A percentile compares a stretch with the other conserved stretches of the same genome.
These are phyloP conservation scores for Pipra filicauda DNA, from an alignment of 2,113 vertebrate species.

Conservation along the genomic window DNA sequence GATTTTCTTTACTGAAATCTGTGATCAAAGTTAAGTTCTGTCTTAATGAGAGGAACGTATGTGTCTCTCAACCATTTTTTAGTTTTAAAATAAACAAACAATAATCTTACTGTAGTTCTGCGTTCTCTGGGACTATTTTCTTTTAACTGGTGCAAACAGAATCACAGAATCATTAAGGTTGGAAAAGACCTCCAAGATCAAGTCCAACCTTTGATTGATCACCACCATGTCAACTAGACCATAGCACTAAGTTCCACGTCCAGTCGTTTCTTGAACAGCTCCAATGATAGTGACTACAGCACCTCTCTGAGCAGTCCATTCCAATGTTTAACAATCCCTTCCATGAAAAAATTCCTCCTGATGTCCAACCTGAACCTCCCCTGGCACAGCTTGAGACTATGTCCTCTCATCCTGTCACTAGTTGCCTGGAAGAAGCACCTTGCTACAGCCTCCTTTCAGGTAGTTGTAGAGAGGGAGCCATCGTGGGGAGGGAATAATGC, in stretches of 20 bases:
- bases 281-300: not conserved
- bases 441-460: not conserved
- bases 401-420: not conserved
- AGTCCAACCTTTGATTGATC: not conserved
- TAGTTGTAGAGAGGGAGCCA: not conserved
- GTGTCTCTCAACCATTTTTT: not conserved
- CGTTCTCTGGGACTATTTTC: not conserved
- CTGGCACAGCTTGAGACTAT: not conserved
- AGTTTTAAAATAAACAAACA: not conserved
- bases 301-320: not conserved
- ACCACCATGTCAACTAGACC: not conserved
- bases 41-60: not conserved
- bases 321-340: not conserved
- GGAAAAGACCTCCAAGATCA: not conserved
- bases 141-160: not conserved
- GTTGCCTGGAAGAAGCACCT: not conserved
- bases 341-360: not conserved
- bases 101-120: not conserved
- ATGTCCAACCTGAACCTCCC: not conserved
- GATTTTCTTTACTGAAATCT: not conserved
- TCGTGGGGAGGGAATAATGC: not conserved
- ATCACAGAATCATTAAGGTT: not conserved
- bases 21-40: not conserved
- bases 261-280: not conserved
- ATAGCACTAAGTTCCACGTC: not conserved